phyloP scores from a whole-genome alignment of 2,113 vertebrate genomes.

The Rhinopomastus cyanomelas region DNA sequence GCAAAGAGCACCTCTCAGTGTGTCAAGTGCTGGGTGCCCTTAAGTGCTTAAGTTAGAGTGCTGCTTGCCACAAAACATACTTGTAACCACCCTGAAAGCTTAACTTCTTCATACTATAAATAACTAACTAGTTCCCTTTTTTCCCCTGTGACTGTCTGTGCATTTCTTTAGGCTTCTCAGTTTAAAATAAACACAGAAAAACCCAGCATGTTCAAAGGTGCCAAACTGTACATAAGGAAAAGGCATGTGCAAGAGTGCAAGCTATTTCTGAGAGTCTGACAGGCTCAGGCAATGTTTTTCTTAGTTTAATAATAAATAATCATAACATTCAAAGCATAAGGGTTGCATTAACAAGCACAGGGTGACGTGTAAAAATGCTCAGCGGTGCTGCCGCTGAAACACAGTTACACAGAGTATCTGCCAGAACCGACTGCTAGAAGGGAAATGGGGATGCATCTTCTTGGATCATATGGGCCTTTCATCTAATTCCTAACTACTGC shows the following conservation, averaged over 20 bases:
- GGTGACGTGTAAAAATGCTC: neutral
- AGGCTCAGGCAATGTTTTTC: neutral
- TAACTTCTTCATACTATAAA: neutral
- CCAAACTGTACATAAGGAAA: constrained; percentile 6
- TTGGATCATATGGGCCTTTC: neutral
- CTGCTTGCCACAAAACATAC: neutral
- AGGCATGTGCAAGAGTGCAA: neutral
- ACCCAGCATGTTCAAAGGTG: neutral
- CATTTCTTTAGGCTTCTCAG: neutral
- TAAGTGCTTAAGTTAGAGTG: neutral
- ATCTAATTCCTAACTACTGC: neutral
- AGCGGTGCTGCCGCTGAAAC: neutral
- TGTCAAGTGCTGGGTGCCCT: fast-evolving
- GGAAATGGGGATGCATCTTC: neutral
- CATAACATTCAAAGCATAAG: neutral
- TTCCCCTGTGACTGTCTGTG: neutral
- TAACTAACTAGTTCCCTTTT: neutral
- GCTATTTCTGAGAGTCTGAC: constrained; percentile 34
- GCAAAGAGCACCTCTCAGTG: neutral
- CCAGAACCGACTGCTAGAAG: neutral
- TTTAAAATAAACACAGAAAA: constrained; percentile 14
- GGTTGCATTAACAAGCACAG: neutral
- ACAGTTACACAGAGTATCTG: neutral
- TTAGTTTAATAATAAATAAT: constrained; percentile 42
- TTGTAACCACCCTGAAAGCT: neutral